Evolutionary conservation across 2,113 vertebrate genomes (phyloP), one percentile per base, ranked within the genome.

Genomic region (Piaya cayana): DNA sequence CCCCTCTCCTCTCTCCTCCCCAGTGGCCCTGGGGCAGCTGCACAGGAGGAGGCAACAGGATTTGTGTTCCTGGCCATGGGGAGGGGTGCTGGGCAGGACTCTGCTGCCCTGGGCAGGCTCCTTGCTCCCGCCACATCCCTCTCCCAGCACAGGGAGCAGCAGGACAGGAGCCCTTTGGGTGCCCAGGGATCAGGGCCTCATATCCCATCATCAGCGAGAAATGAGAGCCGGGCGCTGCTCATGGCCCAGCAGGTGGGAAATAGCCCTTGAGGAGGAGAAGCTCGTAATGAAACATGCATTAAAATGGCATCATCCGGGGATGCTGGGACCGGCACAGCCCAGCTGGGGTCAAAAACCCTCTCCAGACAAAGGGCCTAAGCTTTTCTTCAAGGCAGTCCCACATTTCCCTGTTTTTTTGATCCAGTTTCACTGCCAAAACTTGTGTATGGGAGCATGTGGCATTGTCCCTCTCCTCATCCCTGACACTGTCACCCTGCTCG

Each of bases 171-270:
- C 32, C 39, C 59, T 15, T 26, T 50, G 47, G 27, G 76, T 6
- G 1, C 27, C 34, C 0, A 0, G 50, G 56, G 10, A 20, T 25
- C 0, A 0, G 47, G 22, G n/a, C 7, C 30, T 14, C 6, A 17
- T 14, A 23, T 47, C 45, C 15, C 19, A 45, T 21, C 34, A 3
- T 20, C 0, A 0, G 27, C 15, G 9, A 2, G 1, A 63, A 68
- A 16, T 43, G 0, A 0, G 39, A 55, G 60, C 5, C 0, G 3
- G 25, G 39, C 3, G 2, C n/a, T 43, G 50, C 12, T 43, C 1
- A 0, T 34, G n/a, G 36, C 13, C 50, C 59, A 42, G 17, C 32
- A 11, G 43, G 34, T 64, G 12, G 11, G 22, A 77, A 88, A 30
- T 25, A 10, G 5, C 69, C 45, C 29, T 88, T 9, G 11, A 11